Evolutionary conservation across 2,888 invertebrate species (phyloP).

Genomic region (Drosophila cognata): DNA sequence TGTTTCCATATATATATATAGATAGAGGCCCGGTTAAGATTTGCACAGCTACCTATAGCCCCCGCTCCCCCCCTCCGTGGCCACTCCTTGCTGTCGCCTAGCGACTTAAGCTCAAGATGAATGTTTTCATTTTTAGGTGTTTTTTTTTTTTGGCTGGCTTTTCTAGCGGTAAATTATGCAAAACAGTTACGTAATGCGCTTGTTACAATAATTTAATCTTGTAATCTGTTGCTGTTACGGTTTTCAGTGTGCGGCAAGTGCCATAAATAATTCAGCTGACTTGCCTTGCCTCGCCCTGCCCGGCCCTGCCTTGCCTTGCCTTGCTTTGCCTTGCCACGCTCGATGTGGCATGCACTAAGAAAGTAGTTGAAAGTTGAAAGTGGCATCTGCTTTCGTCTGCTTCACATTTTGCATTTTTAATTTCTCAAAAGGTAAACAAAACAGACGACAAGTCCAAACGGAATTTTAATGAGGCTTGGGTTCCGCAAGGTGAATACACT

Average conservation of each 20-base stretch:
- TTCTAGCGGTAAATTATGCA: slow-evolving; percentile 81
- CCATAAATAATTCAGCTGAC: slow-evolving; percentile 82
- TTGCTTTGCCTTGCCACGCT: slow-evolving; percentile 28
- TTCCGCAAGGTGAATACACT: slow-evolving; percentile 67
- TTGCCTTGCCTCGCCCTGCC: neutral
- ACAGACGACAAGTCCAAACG: slow-evolving; percentile 69
- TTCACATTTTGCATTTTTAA: slow-evolving; percentile 80
- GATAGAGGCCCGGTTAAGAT: slow-evolving; percentile 25
- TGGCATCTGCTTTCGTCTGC: slow-evolving; percentile 16
- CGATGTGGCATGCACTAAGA: slow-evolving; percentile 35
- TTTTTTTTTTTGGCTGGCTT: slow-evolving; percentile 31
- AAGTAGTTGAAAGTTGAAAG: slow-evolving; percentile 13
- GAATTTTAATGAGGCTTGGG: slow-evolving; percentile 72
- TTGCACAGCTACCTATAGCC: slow-evolving; percentile 45
- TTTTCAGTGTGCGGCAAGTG: slow-evolving; percentile 65
- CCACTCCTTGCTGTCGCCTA: neutral
- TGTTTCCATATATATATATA: neutral
- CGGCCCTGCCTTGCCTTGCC: slow-evolving; percentile 1
- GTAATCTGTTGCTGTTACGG: slow-evolving; percentile 81
- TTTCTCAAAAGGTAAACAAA: slow-evolving; percentile 80
- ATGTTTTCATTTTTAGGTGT: slow-evolving; percentile 52
- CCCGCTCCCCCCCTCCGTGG: neutral
- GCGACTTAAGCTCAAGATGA: slow-evolving; percentile 71
- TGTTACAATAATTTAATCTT: slow-evolving; percentile 85
- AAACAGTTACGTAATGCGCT: slow-evolving; percentile 84